Percentiles rank a stretch among this genome's conserved stretches.
Conservation (phyloP, 2,797 vertebrate species). For the Alcedo atthis region DNA sequence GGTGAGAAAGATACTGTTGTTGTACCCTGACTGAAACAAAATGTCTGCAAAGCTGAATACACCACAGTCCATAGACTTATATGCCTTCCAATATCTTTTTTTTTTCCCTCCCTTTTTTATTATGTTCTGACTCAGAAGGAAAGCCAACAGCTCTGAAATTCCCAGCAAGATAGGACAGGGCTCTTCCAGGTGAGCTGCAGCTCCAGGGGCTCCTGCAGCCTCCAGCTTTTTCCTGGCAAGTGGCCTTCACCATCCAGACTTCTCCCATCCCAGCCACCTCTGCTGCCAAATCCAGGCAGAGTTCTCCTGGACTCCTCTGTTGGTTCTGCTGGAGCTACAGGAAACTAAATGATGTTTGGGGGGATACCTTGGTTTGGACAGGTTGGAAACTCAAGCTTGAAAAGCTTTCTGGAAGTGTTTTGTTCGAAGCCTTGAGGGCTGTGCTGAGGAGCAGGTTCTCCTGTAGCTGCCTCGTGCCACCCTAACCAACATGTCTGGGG, state of each 20-base stretch:
- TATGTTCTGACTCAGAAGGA: neutral
- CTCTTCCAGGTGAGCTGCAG: neutral
- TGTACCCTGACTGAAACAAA: neutral
- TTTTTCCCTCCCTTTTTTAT: neutral
- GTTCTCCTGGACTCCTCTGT: neutral
- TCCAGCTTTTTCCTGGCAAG: neutral
- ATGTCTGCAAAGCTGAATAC: neutral
- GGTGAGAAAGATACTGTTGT: neutral
- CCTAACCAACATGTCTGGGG: fast-evolving
- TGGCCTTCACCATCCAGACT: fast-evolving
- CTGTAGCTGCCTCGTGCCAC: fast-evolving
- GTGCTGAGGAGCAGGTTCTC: neutral
- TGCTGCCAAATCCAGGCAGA: neutral
- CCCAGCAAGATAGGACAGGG: neutral
- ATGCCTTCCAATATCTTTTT: neutral
- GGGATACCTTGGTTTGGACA: neutral
- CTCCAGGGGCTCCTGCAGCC: neutral
- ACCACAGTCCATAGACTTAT: fast-evolving
- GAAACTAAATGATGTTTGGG: neutral
- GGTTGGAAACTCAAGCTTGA: neutral
- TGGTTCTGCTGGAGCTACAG: neutral
- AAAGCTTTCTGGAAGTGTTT: neutral
- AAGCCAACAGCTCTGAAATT: neutral
- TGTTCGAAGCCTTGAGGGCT: neutral
- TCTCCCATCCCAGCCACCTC: neutral